phyloP scores from a whole-genome alignment of 2,797 vertebrate species.

The Myiotriccus ornatus region DNA sequence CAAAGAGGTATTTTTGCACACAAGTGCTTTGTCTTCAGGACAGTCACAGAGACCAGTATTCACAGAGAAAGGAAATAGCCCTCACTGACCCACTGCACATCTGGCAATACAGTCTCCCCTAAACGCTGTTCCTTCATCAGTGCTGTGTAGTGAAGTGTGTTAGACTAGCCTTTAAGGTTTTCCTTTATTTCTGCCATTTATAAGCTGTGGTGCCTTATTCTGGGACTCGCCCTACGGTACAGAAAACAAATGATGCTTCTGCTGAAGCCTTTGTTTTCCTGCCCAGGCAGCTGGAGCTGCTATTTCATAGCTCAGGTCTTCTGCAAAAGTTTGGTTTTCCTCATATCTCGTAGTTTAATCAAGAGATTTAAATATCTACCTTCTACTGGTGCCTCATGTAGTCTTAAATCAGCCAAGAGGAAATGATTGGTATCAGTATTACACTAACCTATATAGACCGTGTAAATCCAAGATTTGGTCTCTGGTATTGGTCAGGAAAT shows the following conservation, averaged over 20 bases:
- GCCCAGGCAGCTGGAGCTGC: background rate
- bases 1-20: background rate
- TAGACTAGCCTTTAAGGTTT: background rate
- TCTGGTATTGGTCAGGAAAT: background rate
- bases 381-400: background rate
- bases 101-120: rapidly evolving
- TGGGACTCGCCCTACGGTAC: rapidly evolving
- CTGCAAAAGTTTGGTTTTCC: background rate
- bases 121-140: background rate
- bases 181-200: background rate
- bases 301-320: background rate
- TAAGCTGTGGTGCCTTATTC: background rate
- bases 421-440: background rate
- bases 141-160: background rate
- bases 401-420: background rate
- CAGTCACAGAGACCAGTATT: background rate
- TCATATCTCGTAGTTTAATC: background rate
- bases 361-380: background rate
- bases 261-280: background rate
- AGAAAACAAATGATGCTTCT: rapidly evolving
- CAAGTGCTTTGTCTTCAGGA: background rate
- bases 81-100: background rate
- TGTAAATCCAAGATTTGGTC: background rate
- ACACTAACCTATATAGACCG: background rate
- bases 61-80: background rate